Percentiles rank a stretch among this genome's conserved stretches.
Evolutionary conservation across 2,113 vertebrate species (phyloP).

Genomic region (Mystacornis crossleyi): DNA sequence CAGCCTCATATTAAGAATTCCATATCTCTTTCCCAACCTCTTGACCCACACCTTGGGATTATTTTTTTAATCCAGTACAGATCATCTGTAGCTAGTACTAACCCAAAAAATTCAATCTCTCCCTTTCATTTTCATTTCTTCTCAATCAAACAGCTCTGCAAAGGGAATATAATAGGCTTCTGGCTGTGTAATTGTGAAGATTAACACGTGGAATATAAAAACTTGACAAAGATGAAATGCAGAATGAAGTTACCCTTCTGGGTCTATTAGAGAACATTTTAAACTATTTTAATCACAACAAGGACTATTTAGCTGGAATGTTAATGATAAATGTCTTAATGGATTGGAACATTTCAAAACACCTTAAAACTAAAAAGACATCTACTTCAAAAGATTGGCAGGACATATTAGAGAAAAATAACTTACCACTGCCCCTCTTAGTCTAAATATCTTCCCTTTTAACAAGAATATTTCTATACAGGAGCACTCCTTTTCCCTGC

Average conservation of each 20-base stretch:
- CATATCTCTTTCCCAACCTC: not conserved
- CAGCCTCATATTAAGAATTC: not conserved
- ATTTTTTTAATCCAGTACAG: not conserved
- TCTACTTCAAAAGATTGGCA: not conserved
- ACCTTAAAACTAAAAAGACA: not conserved
- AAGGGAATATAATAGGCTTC: not conserved
- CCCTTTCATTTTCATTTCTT: slow-evolving; percentile 13
- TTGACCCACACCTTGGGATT: not conserved
- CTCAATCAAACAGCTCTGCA: slow-evolving; percentile 2
- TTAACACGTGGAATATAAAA: not conserved
- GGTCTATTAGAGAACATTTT: slow-evolving; percentile 1
- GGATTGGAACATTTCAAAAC: not conserved
- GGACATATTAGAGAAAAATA: not conserved
- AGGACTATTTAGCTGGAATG: not conserved
- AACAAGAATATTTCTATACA: not conserved
- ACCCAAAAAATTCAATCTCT: not conserved
- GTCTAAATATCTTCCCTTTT: not conserved
- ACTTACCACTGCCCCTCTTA: not conserved
- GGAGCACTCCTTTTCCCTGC: not conserved
- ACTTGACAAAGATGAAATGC: slow-evolving; percentile 18
- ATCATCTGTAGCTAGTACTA: not conserved
- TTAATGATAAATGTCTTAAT: slow-evolving; percentile 7
- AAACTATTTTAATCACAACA: slow-evolving; percentile 21
- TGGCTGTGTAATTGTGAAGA: not conserved
- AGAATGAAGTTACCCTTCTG: not conserved